Evolutionary conservation across 2,797 vertebrate species (phyloP).

Genomic region (Spea hammondii): DNA sequence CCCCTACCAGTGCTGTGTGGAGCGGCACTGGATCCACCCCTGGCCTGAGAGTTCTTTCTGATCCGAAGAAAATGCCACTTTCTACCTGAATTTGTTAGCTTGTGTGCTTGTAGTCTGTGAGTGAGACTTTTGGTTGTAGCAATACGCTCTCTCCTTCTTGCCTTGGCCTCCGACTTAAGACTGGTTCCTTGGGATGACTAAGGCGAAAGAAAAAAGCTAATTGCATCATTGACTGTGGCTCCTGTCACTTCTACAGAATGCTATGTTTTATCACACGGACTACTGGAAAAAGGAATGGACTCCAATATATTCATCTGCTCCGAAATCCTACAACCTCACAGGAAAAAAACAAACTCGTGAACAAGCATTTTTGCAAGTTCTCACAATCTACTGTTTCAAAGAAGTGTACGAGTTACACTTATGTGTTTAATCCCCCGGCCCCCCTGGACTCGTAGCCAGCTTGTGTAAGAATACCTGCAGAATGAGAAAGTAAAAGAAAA

Average conservation of each 20-base stretch:
- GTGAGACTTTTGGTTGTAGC: conserved; percentile 74
- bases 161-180: conserved; percentile 72
- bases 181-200: conserved; percentile 75
- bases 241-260: conserved; percentile 77
- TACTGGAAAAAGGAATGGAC: conserved; percentile 76
- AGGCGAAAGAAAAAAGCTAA: conserved; percentile 68
- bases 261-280: conserved; percentile 71
- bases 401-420: conserved; percentile 85
- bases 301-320: conserved; percentile 70
- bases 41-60: conserved; percentile 76
- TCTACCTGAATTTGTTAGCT: conserved; percentile 77
- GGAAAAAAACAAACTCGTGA: conserved; percentile 66
- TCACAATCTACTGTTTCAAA: conserved; percentile 84
- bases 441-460: conserved; percentile 89
- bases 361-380: conserved; percentile 75
- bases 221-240: conserved; percentile 81
- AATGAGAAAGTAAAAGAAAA: conserved; percentile 73
- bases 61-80: conserved; percentile 75
- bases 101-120: conserved; percentile 89
- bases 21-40: conserved; percentile 72
- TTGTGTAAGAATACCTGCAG: conserved; percentile 94
- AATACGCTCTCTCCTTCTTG: conserved; percentile 66
- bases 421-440: conserved; percentile 70
- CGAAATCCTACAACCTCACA: conserved; percentile 61
- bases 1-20: conserved; percentile 75